phyloP scores from a whole-genome alignment of 2,113 vertebrate genomes.

The Saccopteryx leptura region DNA sequence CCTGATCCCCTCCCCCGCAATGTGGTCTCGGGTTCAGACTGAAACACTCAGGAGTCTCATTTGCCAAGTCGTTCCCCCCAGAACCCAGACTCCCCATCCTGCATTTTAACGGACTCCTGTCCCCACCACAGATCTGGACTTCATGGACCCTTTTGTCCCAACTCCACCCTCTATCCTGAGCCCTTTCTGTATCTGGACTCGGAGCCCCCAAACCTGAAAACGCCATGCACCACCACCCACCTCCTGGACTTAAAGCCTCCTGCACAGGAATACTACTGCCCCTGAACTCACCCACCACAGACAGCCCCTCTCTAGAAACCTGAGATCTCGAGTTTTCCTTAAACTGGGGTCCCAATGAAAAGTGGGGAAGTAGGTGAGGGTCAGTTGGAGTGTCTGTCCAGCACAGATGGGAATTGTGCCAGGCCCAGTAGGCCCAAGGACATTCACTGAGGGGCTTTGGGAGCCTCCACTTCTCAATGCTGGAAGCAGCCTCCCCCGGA shows the following conservation, averaged over 20 bases:
- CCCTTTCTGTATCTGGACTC: neutral
- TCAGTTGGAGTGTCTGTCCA: neutral
- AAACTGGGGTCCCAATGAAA: neutral
- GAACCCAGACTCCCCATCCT: neutral
- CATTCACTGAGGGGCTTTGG: neutral
- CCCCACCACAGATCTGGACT: neutral
- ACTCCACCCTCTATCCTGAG: neutral
- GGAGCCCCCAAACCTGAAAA: neutral
- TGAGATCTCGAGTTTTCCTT: neutral
- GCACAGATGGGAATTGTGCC: neutral
- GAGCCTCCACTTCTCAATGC: neutral
- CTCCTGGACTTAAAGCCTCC: neutral
- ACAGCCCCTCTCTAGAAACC: neutral
- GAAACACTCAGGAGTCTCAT: neutral
- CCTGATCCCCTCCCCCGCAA: neutral
- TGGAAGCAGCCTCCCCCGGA: neutral
- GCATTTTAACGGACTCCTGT: slow-evolving; percentile 18
- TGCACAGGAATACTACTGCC: neutral
- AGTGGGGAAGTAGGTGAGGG: neutral
- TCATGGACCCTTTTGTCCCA: neutral
- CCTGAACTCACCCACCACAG: neutral
- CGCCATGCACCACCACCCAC: too few species aligned
- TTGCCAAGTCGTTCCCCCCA: neutral
- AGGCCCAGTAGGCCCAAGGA: neutral
- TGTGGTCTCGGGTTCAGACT: neutral